These are phyloP conservation scores for Dendrocopos noguchii DNA, from an alignment of 2,113 vertebrate species.

Conservation along the genomic window DNA sequence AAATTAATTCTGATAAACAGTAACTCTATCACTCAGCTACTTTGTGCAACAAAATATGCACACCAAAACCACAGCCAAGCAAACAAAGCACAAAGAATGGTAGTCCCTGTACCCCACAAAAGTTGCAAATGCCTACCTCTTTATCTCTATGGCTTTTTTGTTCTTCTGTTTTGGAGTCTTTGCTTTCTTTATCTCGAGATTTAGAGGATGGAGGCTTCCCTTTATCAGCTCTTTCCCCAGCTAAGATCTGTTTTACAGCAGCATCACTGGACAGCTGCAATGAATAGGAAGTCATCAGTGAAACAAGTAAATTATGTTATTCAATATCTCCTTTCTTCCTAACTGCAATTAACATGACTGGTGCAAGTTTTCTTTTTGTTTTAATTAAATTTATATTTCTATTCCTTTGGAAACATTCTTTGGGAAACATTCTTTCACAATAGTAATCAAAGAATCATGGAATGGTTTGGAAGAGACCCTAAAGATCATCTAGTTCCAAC, in stretches of 20 bases:
- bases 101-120: background rate
- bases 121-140: slow-evolving; percentile 67
- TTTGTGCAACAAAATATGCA: background rate
- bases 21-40: background rate
- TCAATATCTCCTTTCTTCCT: background rate
- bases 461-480: background rate
- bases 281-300: background rate
- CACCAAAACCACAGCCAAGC: too few species aligned
- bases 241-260: slow-evolving; percentile 88
- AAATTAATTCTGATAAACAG: background rate
- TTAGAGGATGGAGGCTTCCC: slow-evolving; percentile 76
- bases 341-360: background rate
- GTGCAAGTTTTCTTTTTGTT: background rate
- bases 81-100: background rate
- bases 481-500: background rate
- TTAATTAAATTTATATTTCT: background rate
- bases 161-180: slow-evolving; percentile 71
- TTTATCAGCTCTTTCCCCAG: slow-evolving; percentile 86
- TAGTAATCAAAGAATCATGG: background rate
- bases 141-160: slow-evolving; percentile 62
- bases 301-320: background rate
- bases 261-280: slow-evolving; percentile 90
- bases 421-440: background rate
- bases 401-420: background rate
- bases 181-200: slow-evolving; percentile 83